Evolutionary conservation across 2,888 invertebrate genomes (phyloP), one percentile per base, ranked within the genome.

Genomic region (Molorchus minor): DNA sequence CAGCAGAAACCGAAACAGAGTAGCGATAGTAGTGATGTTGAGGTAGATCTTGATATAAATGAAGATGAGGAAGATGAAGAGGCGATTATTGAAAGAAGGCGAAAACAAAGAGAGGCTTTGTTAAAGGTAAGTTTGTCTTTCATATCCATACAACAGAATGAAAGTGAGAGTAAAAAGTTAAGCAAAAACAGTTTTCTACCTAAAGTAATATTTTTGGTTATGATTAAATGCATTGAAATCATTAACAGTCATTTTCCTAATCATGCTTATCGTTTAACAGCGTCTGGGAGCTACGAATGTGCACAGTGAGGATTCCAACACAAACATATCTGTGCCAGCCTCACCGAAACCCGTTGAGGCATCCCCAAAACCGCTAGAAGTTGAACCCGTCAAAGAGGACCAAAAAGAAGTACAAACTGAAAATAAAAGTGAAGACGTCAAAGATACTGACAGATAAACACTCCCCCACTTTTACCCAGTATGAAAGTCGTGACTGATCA

Each of bases 31-130:
- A 89, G 88, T 63, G 91, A 91, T 62, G 83, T 87, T 2, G 87
- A 90, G 74, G 84, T 91, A 56, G 88, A 92, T 70, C 88, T 93
- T 53, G 88, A 91, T 72, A 86, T 93, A 13, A 86, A 88, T 41
- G 88, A 91, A 60, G 93, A 95, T 61, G 94, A 94, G 65, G 95
- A 96, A 78, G 93, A 94, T 71, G 97, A 97, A 75, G 95, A 97
- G 77, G 90, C 90, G 70, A 93, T 96, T 69, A 98, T 98, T 77
- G 94, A 96, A 77, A 87, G 87, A 75, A 84, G 95, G 67, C 85
- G 97, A 61, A 91, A 92, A 75, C 91, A 94, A 74, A 84, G 97
- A 35, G 94, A 96, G 79, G 93, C 92, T 76, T 83, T 98, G 3
- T 76, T 96, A 56, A 92, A 92, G 86, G 93, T 93, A 82, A 72